Evolutionary conservation across 2,113 vertebrate species (phyloP), one percentile per base, ranked within the genome.

Genomic region (Rhodinocichla rosea): DNA sequence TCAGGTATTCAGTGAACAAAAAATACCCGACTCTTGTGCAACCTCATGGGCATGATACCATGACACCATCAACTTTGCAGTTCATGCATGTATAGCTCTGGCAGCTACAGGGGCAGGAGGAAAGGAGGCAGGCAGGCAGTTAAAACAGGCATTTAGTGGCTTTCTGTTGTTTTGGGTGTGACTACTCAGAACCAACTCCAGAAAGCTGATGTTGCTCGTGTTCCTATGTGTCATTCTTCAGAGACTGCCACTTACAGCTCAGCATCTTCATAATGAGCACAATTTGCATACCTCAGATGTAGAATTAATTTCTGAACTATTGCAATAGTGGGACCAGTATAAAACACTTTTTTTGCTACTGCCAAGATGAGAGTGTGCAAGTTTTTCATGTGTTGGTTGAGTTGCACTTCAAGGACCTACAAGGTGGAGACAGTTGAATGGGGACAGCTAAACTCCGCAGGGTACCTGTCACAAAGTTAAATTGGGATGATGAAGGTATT

Each of bases 271-370:
- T 50, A 90, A 90, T 24, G 14, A 92, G 42, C 7, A 74, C 4
- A 77, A 76, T 86, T 83, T 90, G 10, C 40, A 37, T 81, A 37
- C 13, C 7, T 89, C 35, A 86, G 45, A 59, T 45, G 13, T 27
- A 74, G 74, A 92, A 81, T 84, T 87, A 42, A 81, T 86, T 83
- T 87, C n/a, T 56, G 87, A 86, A 77, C 12, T 18, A 11, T 59
- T 78, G 23, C 17, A 78, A 23, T 67, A 62, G 22, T 39, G 14
- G 32, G 26, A 50, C 35, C n/a, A 30, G 13, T 62, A 42, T 39
- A 56, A 76, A 87, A 6, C 7, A 26, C 12, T 14, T 78, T 56
- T 89, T 90, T 84, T 74, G 11, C 28, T 77, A 24, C 35, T 73
- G 6, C 20, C 30, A 69, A 52, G 49, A 56, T 11, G 6, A 82